phyloP scores from a whole-genome alignment of 2,888 invertebrate species.

The Malachius bipustulatus region DNA sequence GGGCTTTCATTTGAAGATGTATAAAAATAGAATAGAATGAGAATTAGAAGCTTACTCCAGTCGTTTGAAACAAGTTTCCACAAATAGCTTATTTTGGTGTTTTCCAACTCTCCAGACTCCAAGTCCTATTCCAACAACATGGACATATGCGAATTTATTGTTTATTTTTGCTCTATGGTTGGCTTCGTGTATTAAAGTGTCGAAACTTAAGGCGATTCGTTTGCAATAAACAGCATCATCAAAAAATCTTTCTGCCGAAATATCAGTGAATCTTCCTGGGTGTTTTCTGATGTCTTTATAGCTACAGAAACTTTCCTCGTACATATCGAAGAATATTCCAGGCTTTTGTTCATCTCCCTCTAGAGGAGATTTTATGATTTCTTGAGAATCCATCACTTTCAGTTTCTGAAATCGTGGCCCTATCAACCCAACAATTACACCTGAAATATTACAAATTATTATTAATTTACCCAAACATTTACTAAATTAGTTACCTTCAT shows the following conservation, averaged over 20 bases:
- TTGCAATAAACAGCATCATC: constrained; percentile 36
- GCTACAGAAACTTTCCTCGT: constrained; percentile 17
- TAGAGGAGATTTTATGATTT: constrained; percentile 37
- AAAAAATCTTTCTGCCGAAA: constrained; percentile 17
- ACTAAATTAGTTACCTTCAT: constrained; percentile 24
- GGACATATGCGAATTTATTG: constrained; percentile 46
- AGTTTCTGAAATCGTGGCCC: constrained; percentile 43
- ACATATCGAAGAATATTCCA: constrained; percentile 19
- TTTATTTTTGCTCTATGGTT: constrained; percentile 42
- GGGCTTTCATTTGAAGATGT: no score
- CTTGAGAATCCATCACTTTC: constrained; percentile 49
- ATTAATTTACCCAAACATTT: not conserved
- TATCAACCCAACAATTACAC: constrained; percentile 41
- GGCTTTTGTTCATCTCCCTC: constrained; percentile 17
- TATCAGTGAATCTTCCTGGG: constrained; percentile 15
- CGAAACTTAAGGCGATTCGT: constrained; percentile 45
- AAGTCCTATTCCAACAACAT: constrained; percentile 53
- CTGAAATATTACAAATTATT: not conserved
- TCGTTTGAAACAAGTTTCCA: constrained; percentile 51
- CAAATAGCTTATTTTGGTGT: constrained; percentile 51
- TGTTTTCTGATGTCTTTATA: constrained; percentile 13
- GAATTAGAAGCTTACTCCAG: constrained; percentile 40
- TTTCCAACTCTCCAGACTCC: constrained; percentile 53
- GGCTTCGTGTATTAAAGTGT: constrained; percentile 50
- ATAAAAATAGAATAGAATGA: no score